phyloP scores from a whole-genome alignment of 2,113 vertebrate species.

The Marmota monax region DNA sequence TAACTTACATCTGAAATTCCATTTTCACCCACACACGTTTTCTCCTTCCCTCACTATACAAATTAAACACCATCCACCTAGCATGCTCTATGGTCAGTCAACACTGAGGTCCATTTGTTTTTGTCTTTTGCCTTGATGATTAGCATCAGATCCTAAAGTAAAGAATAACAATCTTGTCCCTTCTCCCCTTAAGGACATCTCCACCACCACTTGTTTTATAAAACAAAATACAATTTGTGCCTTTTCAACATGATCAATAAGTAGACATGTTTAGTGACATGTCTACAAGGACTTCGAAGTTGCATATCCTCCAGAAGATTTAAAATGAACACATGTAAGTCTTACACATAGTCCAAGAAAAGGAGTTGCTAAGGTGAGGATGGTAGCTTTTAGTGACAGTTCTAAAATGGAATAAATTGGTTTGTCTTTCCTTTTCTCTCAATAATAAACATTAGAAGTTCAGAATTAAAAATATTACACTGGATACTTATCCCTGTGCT shows the following conservation, averaged over 20 bases:
- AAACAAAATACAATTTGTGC: constrained; percentile 17
- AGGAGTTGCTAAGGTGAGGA: constrained; percentile 20
- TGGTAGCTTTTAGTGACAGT: constrained; percentile 61
- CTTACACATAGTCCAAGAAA: constrained; percentile 63
- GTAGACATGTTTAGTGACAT: constrained; percentile 71
- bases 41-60: background rate
- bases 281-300: constrained; percentile 75
- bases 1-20: constrained; percentile 22
- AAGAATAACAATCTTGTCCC: background rate
- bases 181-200: constrained; percentile 31
- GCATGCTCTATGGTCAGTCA: background rate
- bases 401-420: constrained; percentile 64
- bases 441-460: constrained; percentile 57
- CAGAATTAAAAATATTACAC: constrained; percentile 43
- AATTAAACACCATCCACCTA: constrained; percentile 51
- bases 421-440: constrained; percentile 76
- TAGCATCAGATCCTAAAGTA: constrained; percentile 56
- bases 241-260: constrained; percentile 66
- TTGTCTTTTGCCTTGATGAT: constrained; percentile 57
- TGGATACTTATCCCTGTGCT: background rate
- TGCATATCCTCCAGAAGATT: constrained; percentile 74
- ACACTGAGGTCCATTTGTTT: background rate
- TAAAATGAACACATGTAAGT: constrained; percentile 65
- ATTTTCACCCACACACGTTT: background rate
- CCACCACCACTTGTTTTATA: constrained; percentile 43